Base-by-base conservation (phyloP, 2,113 vertebrate species). In the Ageneiosus marmoratus region DNA sequence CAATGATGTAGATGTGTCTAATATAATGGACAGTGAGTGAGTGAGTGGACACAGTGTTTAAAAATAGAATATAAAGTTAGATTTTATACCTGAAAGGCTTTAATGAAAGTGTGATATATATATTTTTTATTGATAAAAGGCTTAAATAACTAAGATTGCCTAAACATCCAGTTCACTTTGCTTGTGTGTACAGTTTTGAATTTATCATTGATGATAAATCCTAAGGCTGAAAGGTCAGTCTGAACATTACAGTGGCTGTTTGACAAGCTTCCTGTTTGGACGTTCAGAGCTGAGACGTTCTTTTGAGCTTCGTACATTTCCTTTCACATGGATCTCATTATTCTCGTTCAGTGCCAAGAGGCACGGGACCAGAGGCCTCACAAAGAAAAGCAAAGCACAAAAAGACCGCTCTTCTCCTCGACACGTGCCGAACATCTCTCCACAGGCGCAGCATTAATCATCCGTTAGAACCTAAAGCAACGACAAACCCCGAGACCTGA, bases 271-370 rank as follows among this genome's bases (percentile, higher is more conserved):
- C 58, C 32, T 29, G n/a, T 41, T 77, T 27, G 16, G 32, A 24
- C 32, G 5, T 46, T 53, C 22, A 29, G 24, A 46, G 16, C 50
- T 6, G 27, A n/a, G 10, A 20, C 16, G 3, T 48, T 29, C 16
- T 78, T 41, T 41, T 22, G 60, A 58, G 53, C 7, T 46, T 24
- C 4, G 9, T 22, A 12, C 5, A 3, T 16, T 50, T 67, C 51
- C 65, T 72, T 51, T 84, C 72, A 51, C 76, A 79, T 60, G 76
- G 67, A 53, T 77, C 32, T 65, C 32, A 60, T 65, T 83, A 77
- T 73, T 73, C 60, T 69, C 37, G 0, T 22, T 56, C n/a, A 15
- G 16, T 77, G 83, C 76, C 76, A 73, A 24, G 29, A 51, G 83
- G 63, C 41, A 72, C 79, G 7, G 22, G 29, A 62, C 41, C 67